A percentile compares a stretch with the other conserved stretches of the same genome.
Conservation (phyloP, 1,140 invertebrate genomes). For the Triops longicaudatus region DNA sequence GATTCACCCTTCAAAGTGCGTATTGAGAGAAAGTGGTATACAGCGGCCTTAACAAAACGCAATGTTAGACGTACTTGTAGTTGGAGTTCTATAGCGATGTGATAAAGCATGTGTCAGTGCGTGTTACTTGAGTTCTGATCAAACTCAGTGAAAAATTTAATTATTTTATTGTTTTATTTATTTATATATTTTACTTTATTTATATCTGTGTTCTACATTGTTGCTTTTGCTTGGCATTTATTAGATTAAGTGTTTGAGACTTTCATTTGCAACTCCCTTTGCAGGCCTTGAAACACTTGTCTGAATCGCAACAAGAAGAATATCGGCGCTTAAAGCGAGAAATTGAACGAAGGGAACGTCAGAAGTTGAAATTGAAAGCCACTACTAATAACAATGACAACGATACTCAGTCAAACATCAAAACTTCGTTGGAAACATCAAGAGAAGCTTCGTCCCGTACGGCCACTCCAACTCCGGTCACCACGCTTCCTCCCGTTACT, state of each 20-base stretch:
- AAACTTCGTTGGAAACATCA: background rate
- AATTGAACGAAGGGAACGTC: background rate
- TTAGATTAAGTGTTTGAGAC: background rate
- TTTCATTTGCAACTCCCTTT: background rate
- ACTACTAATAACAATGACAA: background rate
- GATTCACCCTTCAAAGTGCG: too few species aligned
- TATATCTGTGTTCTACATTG: too few species aligned
- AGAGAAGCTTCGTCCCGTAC: background rate
- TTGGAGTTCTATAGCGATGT: too few species aligned
- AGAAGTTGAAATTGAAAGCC: background rate
- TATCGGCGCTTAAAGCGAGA: background rate
- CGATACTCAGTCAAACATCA: background rate
- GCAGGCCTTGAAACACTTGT: background rate
- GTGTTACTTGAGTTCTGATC: too few species aligned
- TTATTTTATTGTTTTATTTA: too few species aligned
- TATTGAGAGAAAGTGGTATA: too few species aligned
- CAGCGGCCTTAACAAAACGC: too few species aligned
- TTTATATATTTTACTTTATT: too few species aligned
- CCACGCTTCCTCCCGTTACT: background rate
- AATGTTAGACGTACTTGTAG: too few species aligned
- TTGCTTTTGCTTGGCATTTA: background rate
- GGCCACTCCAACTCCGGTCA: background rate
- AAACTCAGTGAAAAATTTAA: too few species aligned
- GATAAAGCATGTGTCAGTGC: too few species aligned
- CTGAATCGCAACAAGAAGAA: background rate